phyloP scores from a whole-genome alignment of 2,888 invertebrate genomes.

The Nematopogon swammerdamellus region DNA sequence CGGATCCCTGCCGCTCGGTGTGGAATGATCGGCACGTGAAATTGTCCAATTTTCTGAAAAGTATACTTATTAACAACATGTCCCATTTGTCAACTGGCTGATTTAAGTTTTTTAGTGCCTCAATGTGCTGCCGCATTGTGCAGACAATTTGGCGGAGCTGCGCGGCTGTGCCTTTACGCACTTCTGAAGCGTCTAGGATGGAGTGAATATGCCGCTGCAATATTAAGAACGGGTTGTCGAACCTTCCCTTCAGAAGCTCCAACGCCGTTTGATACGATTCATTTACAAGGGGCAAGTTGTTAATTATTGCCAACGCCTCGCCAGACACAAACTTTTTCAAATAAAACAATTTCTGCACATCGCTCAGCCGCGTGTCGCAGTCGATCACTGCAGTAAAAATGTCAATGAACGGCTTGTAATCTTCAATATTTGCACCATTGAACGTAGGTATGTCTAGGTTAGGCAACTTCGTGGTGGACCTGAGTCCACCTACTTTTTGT shows the following conservation, averaged over 20 bases:
- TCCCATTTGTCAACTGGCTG: conserved; percentile 5
- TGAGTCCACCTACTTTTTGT: too few species aligned
- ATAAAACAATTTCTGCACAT: conserved; percentile 9
- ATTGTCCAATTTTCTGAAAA: neutral
- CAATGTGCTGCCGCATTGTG: conserved; percentile 4
- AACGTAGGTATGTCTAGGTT: too few species aligned
- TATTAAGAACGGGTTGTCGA: conserved; percentile 8
- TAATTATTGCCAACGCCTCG: conserved; percentile 5
- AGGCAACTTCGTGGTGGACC: neutral
- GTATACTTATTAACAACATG: conserved; percentile 1
- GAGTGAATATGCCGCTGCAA: conserved; percentile 6
- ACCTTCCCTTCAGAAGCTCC: conserved; percentile 6
- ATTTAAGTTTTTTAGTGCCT: conserved; percentile 5
- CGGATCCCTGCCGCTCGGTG: neutral
- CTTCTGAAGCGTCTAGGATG: conserved; percentile 7
- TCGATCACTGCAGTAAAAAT: neutral
- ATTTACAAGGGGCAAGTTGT: conserved; percentile 9
- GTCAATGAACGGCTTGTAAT: neutral
- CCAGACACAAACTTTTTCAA: conserved; percentile 6
- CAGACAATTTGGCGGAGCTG: conserved; percentile 8
- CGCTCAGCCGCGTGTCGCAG: neutral
- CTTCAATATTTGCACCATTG: too few species aligned
- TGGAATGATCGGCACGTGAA: neutral
- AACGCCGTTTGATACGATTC: conserved; percentile 8
- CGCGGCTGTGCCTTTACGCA: conserved; percentile 11